Evolutionary conservation across 2,113 vertebrate genomes (phyloP).

Genomic region (Psittacula cyanocephala): DNA sequence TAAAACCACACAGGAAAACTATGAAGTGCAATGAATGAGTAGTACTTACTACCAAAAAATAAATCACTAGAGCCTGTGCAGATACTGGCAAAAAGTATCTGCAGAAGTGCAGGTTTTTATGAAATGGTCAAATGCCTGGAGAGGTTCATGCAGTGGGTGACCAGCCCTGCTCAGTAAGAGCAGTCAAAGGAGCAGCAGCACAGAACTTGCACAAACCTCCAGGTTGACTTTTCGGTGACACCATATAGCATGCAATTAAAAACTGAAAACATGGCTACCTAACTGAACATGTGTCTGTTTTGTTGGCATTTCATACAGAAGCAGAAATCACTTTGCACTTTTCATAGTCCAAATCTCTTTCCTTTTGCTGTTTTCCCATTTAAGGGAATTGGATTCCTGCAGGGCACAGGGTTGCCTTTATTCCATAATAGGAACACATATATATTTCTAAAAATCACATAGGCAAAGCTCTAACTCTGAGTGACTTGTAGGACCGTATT

Average conservation of each 20-base stretch:
- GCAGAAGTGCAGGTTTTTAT: not conserved
- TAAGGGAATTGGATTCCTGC: not conserved
- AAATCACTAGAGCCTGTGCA: not conserved
- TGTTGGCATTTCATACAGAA: not conserved
- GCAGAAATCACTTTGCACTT: not conserved
- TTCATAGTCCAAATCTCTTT: not conserved
- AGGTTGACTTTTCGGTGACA: not conserved
- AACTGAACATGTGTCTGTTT: conserved; percentile 1
- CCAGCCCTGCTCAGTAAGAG: not conserved
- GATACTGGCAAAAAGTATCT: not conserved
- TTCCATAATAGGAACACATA: not conserved
- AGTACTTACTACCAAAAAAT: conserved; percentile 5
- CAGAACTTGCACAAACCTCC: not conserved
- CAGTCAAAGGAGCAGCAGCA: not conserved
- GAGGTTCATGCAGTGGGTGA: not conserved
- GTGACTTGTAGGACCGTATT: not conserved
- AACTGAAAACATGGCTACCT: not conserved
- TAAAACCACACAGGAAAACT: conserved; percentile 45
- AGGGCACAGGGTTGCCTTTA: not conserved
- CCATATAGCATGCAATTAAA: not conserved
- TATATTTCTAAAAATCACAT: not conserved
- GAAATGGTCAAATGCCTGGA: not conserved
- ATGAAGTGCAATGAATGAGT: conserved; percentile 16
- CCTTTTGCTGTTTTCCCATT: not conserved
- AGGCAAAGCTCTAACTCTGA: not conserved